A percentile compares a stretch with the other conserved stretches of the same genome.
phyloP scores from a whole-genome alignment of 1,140 invertebrate species.

The Manduca sexta region DNA sequence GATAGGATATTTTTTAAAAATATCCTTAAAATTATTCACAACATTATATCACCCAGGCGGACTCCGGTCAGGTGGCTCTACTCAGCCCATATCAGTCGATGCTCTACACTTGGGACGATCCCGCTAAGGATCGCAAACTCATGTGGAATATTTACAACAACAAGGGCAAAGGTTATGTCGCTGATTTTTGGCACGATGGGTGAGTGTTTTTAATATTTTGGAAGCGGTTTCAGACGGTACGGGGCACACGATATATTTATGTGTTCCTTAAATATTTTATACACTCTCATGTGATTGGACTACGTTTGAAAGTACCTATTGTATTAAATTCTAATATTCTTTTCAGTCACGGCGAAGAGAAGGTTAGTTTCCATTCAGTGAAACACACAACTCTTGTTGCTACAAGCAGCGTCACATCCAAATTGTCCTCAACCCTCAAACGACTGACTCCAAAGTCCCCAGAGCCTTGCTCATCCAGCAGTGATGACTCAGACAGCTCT shows the following conservation, averaged over 20 bases:
- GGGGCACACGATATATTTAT: too few relatives aligned
- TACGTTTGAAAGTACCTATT: too few relatives aligned
- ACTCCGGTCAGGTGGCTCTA: constrained; percentile 80
- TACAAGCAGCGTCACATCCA: constrained; percentile 65
- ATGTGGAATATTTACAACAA: constrained; percentile 90
- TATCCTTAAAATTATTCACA: too few relatives aligned
- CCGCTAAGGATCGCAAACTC: constrained; percentile 79
- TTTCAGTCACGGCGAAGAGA: constrained; percentile 80
- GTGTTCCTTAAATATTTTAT: too few relatives aligned
- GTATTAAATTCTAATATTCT: too few relatives aligned
- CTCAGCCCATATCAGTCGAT: constrained; percentile 85
- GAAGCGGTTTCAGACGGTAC: too few relatives aligned
- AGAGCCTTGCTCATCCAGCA: constrained; percentile 66
- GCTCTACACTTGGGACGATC: constrained; percentile 91
- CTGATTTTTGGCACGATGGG: constrained; percentile 81
- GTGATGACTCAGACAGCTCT: constrained; percentile 72
- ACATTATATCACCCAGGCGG: constrained; percentile 70
- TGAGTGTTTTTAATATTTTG: too few relatives aligned
- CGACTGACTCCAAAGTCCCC: constrained; percentile 63
- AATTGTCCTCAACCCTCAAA: constrained; percentile 67
- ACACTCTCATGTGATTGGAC: too few relatives aligned
- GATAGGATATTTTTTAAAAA: neutral
- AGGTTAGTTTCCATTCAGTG: constrained; percentile 79
- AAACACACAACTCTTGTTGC: constrained; percentile 65
- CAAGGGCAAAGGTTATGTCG: constrained; percentile 81